These are phyloP conservation scores for Styela plicata DNA, from an alignment of 23 tunicate species.

Conservation along the genomic window DNA sequence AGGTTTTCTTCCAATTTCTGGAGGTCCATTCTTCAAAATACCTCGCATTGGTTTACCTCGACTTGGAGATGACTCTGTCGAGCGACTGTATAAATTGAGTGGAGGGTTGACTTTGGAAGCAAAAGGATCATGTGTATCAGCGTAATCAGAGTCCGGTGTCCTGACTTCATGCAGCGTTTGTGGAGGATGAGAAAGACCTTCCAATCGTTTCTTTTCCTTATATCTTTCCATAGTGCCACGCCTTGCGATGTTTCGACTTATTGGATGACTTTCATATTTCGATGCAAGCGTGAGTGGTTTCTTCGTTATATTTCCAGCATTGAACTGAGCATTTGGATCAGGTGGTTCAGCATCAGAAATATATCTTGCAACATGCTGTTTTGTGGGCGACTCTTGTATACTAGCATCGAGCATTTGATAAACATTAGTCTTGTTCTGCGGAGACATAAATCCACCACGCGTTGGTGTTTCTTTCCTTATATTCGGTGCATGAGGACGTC, in stretches of 20 bases:
- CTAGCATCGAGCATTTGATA: neutral
- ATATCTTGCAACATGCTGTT: neutral
- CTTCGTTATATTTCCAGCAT: neutral
- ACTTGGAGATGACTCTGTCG: neutral
- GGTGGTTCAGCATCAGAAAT: neutral
- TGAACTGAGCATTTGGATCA: neutral
- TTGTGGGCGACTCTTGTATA: slow-evolving; percentile 1
- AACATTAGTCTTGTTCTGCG: neutral
- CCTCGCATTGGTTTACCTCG: slow-evolving; percentile 63
- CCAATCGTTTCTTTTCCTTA: slow-evolving; percentile 40
- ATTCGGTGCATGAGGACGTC: slow-evolving; percentile 21
- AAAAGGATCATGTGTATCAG: neutral
- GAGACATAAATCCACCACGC: neutral
- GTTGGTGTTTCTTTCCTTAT: slow-evolving; percentile 25
- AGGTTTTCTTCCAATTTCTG: slow-evolving; percentile 1
- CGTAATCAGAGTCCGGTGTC: slow-evolving; percentile 13
- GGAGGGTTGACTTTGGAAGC: slow-evolving; percentile 15
- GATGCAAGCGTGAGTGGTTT: slow-evolving; percentile 23
- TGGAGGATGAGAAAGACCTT: slow-evolving; percentile 16
- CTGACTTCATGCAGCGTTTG: slow-evolving; percentile 20
- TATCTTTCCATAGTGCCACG: slow-evolving; percentile 76
- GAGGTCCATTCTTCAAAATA: slow-evolving; percentile 59
- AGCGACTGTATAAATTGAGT: slow-evolving; percentile 21
- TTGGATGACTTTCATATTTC: slow-evolving; percentile 32
- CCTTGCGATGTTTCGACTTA: slow-evolving; percentile 53